These are phyloP conservation scores for Brachyhypopomus gauderio DNA, from an alignment of 2,113 vertebrate species.

Conservation along the genomic window DNA sequence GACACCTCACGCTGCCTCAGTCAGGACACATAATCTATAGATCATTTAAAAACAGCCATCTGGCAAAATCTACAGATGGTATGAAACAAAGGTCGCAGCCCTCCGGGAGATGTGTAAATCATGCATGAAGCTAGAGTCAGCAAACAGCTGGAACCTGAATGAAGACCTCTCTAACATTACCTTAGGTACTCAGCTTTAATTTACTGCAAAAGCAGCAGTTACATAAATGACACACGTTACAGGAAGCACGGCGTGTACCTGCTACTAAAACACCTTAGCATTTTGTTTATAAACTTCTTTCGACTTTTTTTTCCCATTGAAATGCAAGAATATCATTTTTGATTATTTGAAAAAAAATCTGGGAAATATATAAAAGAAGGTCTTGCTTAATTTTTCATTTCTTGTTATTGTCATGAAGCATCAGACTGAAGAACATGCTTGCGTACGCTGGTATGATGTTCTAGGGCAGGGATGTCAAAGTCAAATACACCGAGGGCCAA, in stretches of 20 bases:
- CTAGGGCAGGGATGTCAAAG: too few species aligned
- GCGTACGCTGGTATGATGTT: too few species aligned
- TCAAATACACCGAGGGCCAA: too few species aligned
- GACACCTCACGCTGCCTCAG: not conserved
- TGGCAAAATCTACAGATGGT: not conserved
- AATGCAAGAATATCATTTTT: too few species aligned
- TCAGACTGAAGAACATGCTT: too few species aligned
- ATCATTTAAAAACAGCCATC: constrained; percentile 35
- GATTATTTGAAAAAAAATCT: too few species aligned
- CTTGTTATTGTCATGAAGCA: too few species aligned
- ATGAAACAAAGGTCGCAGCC: constrained; percentile 27
- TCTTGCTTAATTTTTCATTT: too few species aligned
- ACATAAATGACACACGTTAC: not conserved
- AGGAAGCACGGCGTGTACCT: not conserved
- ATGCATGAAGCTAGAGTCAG: constrained; percentile 29
- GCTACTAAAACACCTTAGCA: not conserved
- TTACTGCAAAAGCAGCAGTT: not conserved
- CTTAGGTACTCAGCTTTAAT: not conserved
- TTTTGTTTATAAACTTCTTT: too few species aligned
- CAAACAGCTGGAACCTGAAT: constrained; percentile 24
- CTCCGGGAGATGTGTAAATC: constrained; percentile 22
- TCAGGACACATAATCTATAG: constrained; percentile 9
- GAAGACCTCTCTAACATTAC: not conserved
- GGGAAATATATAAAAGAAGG: too few species aligned
- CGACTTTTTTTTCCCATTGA: too few species aligned